Evolutionary conservation across 2,797 vertebrate species (phyloP).

Genomic region (Rhinogobio ventralis): DNA sequence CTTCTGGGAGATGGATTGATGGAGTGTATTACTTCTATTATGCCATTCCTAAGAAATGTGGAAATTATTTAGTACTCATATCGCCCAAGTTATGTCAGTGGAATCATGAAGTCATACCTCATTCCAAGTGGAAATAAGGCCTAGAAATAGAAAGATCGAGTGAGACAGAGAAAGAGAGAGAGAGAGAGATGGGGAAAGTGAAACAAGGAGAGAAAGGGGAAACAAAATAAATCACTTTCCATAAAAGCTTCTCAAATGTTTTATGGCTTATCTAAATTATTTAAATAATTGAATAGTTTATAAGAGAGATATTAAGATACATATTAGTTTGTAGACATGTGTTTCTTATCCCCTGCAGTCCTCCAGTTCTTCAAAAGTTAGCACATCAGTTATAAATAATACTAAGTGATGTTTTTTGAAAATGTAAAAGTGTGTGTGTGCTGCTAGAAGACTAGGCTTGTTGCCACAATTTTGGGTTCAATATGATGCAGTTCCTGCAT

Average conservation of each 20-base stretch:
- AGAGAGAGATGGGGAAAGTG: neutral
- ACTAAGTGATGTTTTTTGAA: too few species aligned
- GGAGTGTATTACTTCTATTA: conserved; percentile 50
- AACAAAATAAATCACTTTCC: conserved; percentile 28
- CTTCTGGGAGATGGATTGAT: conserved; percentile 33
- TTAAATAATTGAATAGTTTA: conserved; percentile 24
- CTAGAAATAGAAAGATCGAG: conserved; percentile 23
- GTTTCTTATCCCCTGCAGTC: neutral
- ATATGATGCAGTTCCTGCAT: neutral
- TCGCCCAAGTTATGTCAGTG: conserved; percentile 63
- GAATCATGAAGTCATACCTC: conserved; percentile 62
- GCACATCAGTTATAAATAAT: too few species aligned
- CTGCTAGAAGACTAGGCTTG: neutral
- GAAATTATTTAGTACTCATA: conserved; percentile 59
- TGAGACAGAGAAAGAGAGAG: neutral
- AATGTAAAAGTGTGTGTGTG: neutral
- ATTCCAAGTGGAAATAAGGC: conserved; percentile 47
- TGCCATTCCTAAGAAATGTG: conserved; percentile 60
- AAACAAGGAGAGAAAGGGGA: conserved; percentile 3
- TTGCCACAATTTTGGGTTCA: neutral
- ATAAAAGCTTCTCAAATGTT: conserved; percentile 39
- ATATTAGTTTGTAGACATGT: conserved; percentile 23
- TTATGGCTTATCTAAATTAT: conserved; percentile 23
- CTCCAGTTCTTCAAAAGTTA: conserved; percentile 5
- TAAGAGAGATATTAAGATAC: conserved; percentile 12